A percentile compares a stretch with the other conserved stretches of the same genome.
Evolutionary conservation across 2,888 invertebrate genomes (phyloP).

Genomic region (Polyploca ridens): DNA sequence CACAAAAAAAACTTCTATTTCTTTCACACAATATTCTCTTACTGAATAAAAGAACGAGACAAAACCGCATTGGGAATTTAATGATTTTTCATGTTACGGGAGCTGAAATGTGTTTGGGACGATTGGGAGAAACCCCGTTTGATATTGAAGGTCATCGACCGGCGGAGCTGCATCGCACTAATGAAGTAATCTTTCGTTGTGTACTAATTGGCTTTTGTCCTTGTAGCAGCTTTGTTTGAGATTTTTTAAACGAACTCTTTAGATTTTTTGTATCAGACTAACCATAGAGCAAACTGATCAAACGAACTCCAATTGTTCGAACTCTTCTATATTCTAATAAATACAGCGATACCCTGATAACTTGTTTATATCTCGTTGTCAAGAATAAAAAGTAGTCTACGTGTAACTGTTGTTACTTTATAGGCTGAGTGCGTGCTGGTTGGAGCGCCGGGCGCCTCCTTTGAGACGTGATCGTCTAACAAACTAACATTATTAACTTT

Average conservation of each 20-base stretch:
- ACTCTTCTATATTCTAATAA: neutral
- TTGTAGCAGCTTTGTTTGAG: neutral
- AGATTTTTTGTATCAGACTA: no score
- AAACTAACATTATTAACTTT: neutral
- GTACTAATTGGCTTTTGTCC: neutral
- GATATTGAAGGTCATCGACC: conserved; percentile 6
- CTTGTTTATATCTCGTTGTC: conserved; percentile 1
- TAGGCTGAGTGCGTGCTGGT: neutral
- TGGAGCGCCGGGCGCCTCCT: neutral
- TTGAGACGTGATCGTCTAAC: neutral
- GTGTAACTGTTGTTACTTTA: neutral
- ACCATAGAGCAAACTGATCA: no score
- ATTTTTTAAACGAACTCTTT: neutral
- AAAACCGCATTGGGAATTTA: neutral
- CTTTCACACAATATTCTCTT: neutral
- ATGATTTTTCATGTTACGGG: neutral
- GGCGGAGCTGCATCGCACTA: neutral
- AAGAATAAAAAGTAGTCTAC: conserved; percentile 7
- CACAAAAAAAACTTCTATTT: neutral
- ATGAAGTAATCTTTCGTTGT: neutral
- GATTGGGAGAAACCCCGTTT: conserved; percentile 2
- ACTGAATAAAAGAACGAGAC: neutral
- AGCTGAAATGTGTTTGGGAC: neutral
- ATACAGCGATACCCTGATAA: neutral
- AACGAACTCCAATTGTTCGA: no score